A percentile compares a stretch with the other conserved stretches of the same genome.
phyloP scores from a whole-genome alignment of 37 sponge, comb jelly and placozoan genomes.

The Tethya wilhelma region DNA sequence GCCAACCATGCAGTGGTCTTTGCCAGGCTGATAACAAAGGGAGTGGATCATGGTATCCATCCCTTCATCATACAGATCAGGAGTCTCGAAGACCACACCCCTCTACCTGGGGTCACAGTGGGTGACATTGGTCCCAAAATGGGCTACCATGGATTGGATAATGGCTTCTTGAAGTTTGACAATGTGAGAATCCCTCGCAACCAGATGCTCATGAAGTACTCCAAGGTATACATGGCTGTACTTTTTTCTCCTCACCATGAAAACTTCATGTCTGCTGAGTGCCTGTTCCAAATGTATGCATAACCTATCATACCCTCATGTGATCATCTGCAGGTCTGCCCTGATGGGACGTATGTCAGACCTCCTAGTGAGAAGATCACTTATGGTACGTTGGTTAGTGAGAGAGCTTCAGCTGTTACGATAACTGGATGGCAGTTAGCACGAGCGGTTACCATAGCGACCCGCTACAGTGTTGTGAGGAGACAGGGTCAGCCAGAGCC shows the following conservation, averaged over 20 bases:
- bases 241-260: no score
- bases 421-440: constrained; percentile 47
- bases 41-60: constrained; percentile 80
- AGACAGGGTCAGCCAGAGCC: constrained; percentile 76
- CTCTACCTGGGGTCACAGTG: constrained; percentile 88
- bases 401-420: constrained; percentile 55
- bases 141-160: constrained; percentile 84
- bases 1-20: constrained; percentile 83
- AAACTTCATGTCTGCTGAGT: no score
- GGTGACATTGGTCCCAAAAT: constrained; percentile 97
- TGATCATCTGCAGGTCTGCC: constrained; percentile 70
- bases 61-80: constrained; percentile 86
- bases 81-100: constrained; percentile 86
- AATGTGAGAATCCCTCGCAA: constrained; percentile 89
- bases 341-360: constrained; percentile 78
- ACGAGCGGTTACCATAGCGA: constrained; percentile 82
- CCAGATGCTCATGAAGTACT: constrained; percentile 89
- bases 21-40: constrained; percentile 81
- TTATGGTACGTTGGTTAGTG: constrained; percentile 90
- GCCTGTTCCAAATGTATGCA: no score
- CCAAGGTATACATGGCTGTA: constrained; percentile 66
- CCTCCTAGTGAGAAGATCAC: constrained; percentile 73
- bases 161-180: constrained; percentile 81
- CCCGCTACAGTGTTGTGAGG: constrained; percentile 89
- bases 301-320: no score